These are phyloP conservation scores for Eupithecia insigniata DNA, from an alignment of 2,888 invertebrate species.

Conservation along the genomic window DNA sequence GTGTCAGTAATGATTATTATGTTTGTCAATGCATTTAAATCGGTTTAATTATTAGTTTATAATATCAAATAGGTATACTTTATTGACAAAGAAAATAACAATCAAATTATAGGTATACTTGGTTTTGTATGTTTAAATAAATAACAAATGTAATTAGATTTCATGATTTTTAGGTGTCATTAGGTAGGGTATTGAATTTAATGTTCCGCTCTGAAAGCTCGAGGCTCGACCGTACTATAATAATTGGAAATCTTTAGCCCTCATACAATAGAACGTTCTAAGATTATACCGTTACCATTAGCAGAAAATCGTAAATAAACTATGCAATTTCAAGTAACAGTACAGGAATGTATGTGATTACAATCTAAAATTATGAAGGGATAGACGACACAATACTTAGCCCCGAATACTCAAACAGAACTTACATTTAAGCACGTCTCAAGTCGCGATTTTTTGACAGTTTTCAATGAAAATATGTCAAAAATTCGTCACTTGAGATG, in stretches of 20 bases:
- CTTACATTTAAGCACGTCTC: too few species aligned
- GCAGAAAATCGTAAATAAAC: constrained; percentile 3
- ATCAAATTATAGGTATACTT: too few species aligned
- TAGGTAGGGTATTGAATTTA: background rate
- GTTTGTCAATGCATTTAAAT: constrained; percentile 38
- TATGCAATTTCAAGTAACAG: background rate
- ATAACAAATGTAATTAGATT: background rate
- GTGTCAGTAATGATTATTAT: constrained; percentile 14
- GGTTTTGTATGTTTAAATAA: too few species aligned
- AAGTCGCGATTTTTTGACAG: too few species aligned
- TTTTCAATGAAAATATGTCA: too few species aligned
- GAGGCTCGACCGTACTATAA: background rate
- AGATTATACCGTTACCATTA: background rate
- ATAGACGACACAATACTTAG: background rate
- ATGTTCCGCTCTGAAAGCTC: background rate
- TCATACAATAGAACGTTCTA: background rate
- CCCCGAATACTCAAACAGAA: too few species aligned
- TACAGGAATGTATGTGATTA: background rate
- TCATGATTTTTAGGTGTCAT: background rate
- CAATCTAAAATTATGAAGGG: background rate
- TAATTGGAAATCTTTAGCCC: background rate
- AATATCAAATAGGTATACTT: too few species aligned
- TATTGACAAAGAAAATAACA: too few species aligned
- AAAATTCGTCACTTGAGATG: too few species aligned
- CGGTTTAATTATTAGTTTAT: constrained; percentile 16